phyloP scores from a whole-genome alignment of 1,140 invertebrate species.

The Danaus plexippus region DNA sequence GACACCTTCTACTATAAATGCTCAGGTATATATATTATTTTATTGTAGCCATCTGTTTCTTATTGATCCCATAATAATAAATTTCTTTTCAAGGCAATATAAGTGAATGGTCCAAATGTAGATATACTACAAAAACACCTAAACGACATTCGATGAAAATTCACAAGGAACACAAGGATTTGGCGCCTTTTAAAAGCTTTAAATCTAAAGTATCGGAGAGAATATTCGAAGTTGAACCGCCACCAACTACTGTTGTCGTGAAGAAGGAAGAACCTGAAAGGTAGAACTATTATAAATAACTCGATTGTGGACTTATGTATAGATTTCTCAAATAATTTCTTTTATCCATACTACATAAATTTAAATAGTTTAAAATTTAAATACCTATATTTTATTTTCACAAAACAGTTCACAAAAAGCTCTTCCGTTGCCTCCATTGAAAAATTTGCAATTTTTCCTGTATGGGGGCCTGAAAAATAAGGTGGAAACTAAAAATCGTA shows the following conservation, averaged over 20 bases:
- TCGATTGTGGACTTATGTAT: conserved; percentile 2
- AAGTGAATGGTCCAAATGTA: conserved; percentile 94
- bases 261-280: conserved; percentile 73
- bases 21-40: conserved; percentile 40
- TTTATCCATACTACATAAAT: not conserved
- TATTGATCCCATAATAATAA: not conserved
- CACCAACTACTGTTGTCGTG: conserved; percentile 67
- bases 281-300: conserved; percentile 8
- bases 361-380: not conserved
- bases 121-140: conserved; percentile 80
- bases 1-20: conserved; percentile 74
- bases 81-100: conserved; percentile 75
- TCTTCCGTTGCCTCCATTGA: conserved; percentile 76
- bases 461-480: conserved; percentile 77
- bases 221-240: conserved; percentile 73
- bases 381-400: conserved; percentile 10
- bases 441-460: conserved; percentile 86
- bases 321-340: not conserved
- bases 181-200: conserved; percentile 77
- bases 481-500: conserved; percentile 77
- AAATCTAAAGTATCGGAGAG: conserved; percentile 77
- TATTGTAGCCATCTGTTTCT: conserved; percentile 1
- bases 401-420: conserved; percentile 55
- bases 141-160: conserved; percentile 82
- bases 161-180: conserved; percentile 77